Evolutionary conservation across 1,140 invertebrate genomes (phyloP), one percentile per base, ranked within the genome.

Genomic region (Nymphalis io): DNA sequence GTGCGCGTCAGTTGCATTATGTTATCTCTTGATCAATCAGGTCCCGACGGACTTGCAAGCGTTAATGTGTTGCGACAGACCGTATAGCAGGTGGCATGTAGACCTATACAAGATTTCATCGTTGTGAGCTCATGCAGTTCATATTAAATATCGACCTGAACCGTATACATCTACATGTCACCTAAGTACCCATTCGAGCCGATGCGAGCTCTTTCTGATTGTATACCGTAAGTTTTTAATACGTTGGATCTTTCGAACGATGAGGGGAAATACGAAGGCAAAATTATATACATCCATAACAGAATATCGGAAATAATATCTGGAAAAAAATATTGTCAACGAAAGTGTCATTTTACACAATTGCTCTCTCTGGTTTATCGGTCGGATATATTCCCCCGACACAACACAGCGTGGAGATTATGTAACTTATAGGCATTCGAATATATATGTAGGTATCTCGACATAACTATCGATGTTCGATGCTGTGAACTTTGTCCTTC

Each of bases 361-460:
- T 33, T 33, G 27, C 5, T 33, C 1, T 33, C 1, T 8, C 27
- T 33, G 4, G 27, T 33, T 33, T 1, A 33, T 8, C 6, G 27
- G 27, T 8, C 27, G 27, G 27, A 33, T 8, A 33, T 33, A 33
- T 33, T 33, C 27, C 27, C n/a, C 27, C 27, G 27, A 33, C 27
- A 33, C 27, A 33, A 33, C 27, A 33, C 27, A 33, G 27, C 27
- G 27, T 33, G 27, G 27, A 33, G 27, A 33, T 8, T 20, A 55
- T 55, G 42, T 55, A 65, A 38, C n/a, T 55, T 57, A 57, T 39
- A 57, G 10, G 51, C 51, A 65, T n/a, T n/a, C n/a, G n/a, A n/a
- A n/a, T n/a, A n/a, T n/a, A n/a, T n/a, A n/a, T n/a, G n/a, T 65
- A 38, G 6, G 5, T 27, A 27, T 33, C 27, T 33, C 27, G 0